Evolutionary conservation across 1,140 invertebrate genomes (phyloP), one percentile per base, ranked within the genome.

Genomic region (Bombus balteatus): DNA sequence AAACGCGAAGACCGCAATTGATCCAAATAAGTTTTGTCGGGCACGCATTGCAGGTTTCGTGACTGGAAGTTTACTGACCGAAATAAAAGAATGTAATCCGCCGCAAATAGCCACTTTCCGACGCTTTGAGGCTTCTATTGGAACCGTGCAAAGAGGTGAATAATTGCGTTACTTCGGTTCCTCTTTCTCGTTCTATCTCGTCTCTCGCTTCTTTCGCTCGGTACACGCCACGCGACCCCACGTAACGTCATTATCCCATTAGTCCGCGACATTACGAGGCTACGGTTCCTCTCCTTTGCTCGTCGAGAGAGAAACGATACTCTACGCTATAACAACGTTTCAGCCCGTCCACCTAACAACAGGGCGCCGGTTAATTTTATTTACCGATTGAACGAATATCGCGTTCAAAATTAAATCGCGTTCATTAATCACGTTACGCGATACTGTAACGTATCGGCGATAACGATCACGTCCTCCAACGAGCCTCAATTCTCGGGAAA

Each of bases 201-300:
- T 47, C 37, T 37, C 34, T 70, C 28, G 28, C 66, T 65, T 80
- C 53, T 70, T 74, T 47, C 71, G 62, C 70, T 81, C 66, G 43
- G 79, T 57, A 41, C 43, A 13, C 81, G 87, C 85, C 89, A 88
- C 88, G 89, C 87, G 90, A 92, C 83, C 87, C 71, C 28, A 81
- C 66, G 77, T 93, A 93, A 92, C 89, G 84, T 92, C 87, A 91
- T 93, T 93, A 93, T 92, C 90, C 90, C 87, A 92, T 93, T 93
- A 92, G 88, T 81, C 72, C 66, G 81, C 88, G 89, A 83, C 88
- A 84, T 89, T 83, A 68, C 74, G 57, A 65, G 73, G 66, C 83
- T 71, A 76, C 73, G 80, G 59, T 39, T 79, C 47, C 75, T 89
- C 79, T 43, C 13, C 66, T 81, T 88, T 34, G 8, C 28, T 39